Base-by-base conservation (phyloP, 2,888 invertebrate genomes). In the Ferrisia virgata region DNA sequence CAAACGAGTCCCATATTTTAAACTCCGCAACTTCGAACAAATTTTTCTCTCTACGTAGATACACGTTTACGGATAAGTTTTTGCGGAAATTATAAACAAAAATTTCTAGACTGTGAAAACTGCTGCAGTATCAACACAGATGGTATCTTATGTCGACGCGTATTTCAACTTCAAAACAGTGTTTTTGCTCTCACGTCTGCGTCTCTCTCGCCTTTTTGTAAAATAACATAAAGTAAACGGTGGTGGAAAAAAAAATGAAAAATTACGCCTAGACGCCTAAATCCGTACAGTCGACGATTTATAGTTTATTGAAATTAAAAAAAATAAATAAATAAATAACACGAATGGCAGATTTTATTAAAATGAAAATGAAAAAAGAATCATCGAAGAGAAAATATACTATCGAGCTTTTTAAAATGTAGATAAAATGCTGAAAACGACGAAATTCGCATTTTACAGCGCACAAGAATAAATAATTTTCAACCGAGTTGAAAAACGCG, bases 51-150 rank as follows among this genome's bases (percentile, higher is more conserved):
- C 53, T 53, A n/a, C n/a, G n/a, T 53, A 53, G 11, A 13, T 18
- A 53, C 64, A 64, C 28, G 28, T 64, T 64, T 64, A 64, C 64
- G 28, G 64, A 28, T 28, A 64, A 64, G 28, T 64, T 64, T 53
- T 53, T 64, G n/a, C 64, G 64, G 28, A 64, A 64, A 64, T 64
- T 64, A 64, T 64, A 64, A 64, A 64, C 64, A 64, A 28, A n/a
- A 64, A 64, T 64, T 64, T 64, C 64, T 28, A 25, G 64, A 28
- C 64, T 64, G 64, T 28, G 64, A 64, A 64, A 64, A 64, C 31
- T 39, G 22, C 3, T 25, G 25, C 58, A 25, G 64, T 64, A 28
- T 64, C 25, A 15, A 64, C 43, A 15, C 64, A 64, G 64, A 64
- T 64, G 64, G 64, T 15, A 64, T 28, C 28, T 40, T 13, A 64